Percentiles rank a stretch among this genome's conserved stretches.
phyloP scores from a whole-genome alignment of 1,140 invertebrate species.

The Ceratina australensis region DNA sequence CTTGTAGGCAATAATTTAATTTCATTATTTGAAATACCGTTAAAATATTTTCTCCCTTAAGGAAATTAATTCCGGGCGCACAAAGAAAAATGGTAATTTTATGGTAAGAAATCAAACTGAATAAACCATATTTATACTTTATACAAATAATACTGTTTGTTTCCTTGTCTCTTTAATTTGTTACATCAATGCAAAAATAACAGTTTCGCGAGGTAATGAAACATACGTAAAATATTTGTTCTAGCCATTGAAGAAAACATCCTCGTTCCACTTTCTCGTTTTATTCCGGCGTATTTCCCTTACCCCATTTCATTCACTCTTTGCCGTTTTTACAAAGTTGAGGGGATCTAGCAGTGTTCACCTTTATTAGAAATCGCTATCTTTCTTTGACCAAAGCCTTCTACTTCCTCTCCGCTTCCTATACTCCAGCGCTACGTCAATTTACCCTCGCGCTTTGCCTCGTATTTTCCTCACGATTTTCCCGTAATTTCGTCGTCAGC shows the following conservation, averaged over 20 bases:
- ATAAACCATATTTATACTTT: too few species aligned
- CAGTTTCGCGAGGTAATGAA: slow-evolving; percentile 13
- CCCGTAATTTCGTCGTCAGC: not conserved
- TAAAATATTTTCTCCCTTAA: too few species aligned
- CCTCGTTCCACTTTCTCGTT: not conserved
- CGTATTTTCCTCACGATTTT: not conserved
- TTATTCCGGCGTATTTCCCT: slow-evolving; percentile 1
- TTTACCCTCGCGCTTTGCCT: slow-evolving; percentile 30
- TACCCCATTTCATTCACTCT: slow-evolving; percentile 1
- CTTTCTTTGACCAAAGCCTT: not conserved
- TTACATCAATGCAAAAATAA: too few species aligned
- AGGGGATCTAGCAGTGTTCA: slow-evolving; percentile 22
- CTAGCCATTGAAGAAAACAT: slow-evolving; percentile 6
- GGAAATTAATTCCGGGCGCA: not conserved
- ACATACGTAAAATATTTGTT: slow-evolving; percentile 45
- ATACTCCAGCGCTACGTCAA: slow-evolving; percentile 29
- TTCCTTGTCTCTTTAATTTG: too few species aligned
- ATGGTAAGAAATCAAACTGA: too few species aligned
- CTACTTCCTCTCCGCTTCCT: too few species aligned
- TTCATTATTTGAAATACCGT: slow-evolving; percentile 44
- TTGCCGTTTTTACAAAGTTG: slow-evolving; percentile 33
- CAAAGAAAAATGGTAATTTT: too few species aligned
- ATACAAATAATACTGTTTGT: too few species aligned
- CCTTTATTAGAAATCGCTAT: slow-evolving; percentile 48
- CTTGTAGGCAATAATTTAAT: slow-evolving; percentile 39